Evolutionary conservation across 2,797 vertebrate genomes (phyloP).

Genomic region (Geotrypetes seraphini): DNA sequence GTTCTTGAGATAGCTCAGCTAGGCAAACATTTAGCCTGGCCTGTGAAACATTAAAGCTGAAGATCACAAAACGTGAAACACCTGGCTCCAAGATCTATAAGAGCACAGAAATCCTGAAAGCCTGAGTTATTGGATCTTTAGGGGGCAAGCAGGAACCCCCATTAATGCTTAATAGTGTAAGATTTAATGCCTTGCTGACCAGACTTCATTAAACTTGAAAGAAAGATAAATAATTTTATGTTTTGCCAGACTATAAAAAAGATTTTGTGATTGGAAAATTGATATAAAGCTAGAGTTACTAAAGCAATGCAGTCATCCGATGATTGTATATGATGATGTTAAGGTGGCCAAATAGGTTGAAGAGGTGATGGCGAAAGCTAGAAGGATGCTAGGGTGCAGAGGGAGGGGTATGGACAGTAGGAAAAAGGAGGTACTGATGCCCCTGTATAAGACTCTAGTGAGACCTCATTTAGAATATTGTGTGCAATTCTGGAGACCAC

Average conservation of each 20-base stretch:
- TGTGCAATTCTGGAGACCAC: too few species aligned
- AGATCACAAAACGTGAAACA: conserved; percentile 49
- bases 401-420: too few species aligned
- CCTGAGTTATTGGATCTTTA: conserved; percentile 45
- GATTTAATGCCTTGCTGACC: conserved; percentile 46
- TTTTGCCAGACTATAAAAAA: conserved; percentile 13
- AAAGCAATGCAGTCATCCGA: too few species aligned
- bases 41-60: conserved; percentile 31
- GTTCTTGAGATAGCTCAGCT: conserved; percentile 29
- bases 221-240: too few species aligned
- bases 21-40: conserved; percentile 28
- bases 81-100: conserved; percentile 59
- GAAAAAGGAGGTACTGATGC: too few species aligned
- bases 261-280: not conserved
- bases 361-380: too few species aligned
- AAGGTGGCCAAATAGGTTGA: too few species aligned
- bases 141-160: conserved; percentile 57
- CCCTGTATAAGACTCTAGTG: too few species aligned
- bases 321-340: too few species aligned
- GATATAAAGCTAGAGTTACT: too few species aligned
- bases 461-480: too few species aligned
- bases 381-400: too few species aligned
- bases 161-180: conserved; percentile 54
- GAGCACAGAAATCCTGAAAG: conserved; percentile 46
- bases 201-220: conserved; percentile 31